Evolutionary conservation across 1,140 invertebrate genomes (phyloP).

Genomic region (Zaprionus tsacasi): DNA sequence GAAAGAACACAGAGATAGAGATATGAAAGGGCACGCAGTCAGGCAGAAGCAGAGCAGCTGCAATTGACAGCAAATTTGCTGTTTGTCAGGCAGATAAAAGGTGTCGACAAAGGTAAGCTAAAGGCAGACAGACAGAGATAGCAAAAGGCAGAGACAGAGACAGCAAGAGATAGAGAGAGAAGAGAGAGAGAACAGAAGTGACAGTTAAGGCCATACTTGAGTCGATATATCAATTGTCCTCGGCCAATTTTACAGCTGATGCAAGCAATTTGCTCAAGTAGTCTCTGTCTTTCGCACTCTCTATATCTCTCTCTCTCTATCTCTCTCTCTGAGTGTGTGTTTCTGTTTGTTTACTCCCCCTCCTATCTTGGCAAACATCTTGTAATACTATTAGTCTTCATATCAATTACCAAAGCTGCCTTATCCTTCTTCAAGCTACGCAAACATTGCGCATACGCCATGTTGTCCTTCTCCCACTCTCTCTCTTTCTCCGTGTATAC

Average conservation of each 20-base stretch:
- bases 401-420: constrained; percentile 67
- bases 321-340: constrained; percentile 2
- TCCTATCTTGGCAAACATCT: constrained; percentile 41
- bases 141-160: not conserved
- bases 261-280: constrained; percentile 41
- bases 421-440: not conserved
- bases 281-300: not conserved
- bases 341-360: not conserved
- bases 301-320: too few relatives aligned
- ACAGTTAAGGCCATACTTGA: constrained; percentile 19
- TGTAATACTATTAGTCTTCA: constrained; percentile 62
- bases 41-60: constrained; percentile 30
- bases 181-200: not conserved
- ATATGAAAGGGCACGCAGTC: not conserved
- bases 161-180: not conserved
- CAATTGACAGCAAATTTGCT: constrained; percentile 48
- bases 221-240: constrained; percentile 33
- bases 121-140: not conserved
- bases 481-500: not conserved
- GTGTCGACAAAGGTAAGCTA: constrained; percentile 1
- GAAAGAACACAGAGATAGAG: not conserved
- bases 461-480: constrained; percentile 16
- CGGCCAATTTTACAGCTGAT: constrained; percentile 32
- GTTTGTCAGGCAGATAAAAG: constrained; percentile 22
- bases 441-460: constrained; percentile 53